Conservation (phyloP, 2,888 invertebrate species). For the Drosophila lutescens region DNA sequence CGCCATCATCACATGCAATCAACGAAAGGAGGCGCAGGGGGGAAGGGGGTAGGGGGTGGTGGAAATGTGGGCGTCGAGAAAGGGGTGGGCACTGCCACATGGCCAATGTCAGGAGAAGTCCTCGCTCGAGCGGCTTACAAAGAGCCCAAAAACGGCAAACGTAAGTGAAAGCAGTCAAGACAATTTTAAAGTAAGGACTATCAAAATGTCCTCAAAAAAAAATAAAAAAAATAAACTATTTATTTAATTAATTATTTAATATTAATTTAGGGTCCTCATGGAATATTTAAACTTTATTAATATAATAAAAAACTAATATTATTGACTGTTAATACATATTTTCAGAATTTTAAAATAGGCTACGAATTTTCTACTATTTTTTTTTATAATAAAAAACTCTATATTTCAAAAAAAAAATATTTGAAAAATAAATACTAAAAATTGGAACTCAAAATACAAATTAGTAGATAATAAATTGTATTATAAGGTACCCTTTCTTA, state of each 20-base stretch:
- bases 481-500: no score
- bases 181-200: background rate
- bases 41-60: background rate
- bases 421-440: no score
- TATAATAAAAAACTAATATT: no score
- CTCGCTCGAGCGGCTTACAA: conserved; percentile 20
- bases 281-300: no score
- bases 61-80: background rate
- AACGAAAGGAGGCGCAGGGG: conserved; percentile 30
- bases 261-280: no score
- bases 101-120: conserved; percentile 25
- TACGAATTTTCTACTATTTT: no score
- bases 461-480: no score
- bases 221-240: background rate
- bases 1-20: conserved; percentile 66
- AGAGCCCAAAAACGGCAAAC: conserved; percentile 6
- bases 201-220: background rate
- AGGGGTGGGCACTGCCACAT: conserved; percentile 3
- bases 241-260: background rate
- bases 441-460: no score
- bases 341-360: no score
- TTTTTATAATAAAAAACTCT: no score
- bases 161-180: conserved; percentile 21
- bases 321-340: no score
- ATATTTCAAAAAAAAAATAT: no score